phyloP scores from a whole-genome alignment of 2,113 vertebrate species.

The Scalopus aquaticus region DNA sequence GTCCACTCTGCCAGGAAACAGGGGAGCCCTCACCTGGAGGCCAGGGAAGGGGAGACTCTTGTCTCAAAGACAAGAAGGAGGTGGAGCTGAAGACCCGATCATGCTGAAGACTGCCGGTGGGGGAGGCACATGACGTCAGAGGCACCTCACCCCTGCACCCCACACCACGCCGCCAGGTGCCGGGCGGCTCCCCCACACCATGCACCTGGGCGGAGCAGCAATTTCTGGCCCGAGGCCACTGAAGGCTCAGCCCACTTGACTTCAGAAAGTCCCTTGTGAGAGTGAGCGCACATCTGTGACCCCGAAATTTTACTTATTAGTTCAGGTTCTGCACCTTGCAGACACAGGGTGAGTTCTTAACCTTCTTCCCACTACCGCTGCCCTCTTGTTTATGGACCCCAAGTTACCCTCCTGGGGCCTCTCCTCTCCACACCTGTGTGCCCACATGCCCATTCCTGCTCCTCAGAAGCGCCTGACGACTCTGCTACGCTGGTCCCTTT shows the following conservation, averaged over 20 bases:
- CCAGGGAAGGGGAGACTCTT: background rate
- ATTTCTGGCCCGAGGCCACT: background rate
- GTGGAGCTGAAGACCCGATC: background rate
- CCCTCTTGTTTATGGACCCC: background rate
- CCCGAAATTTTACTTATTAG: background rate
- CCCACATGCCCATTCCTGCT: background rate
- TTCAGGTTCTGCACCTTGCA: background rate
- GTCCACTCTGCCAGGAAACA: no score
- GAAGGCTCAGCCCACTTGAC: no score
- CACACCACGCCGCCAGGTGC: background rate
- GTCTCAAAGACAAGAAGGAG: background rate
- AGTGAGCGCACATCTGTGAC: background rate
- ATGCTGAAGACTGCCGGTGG: no score
- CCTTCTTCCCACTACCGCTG: background rate
- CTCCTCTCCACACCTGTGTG: background rate
- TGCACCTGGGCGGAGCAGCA: background rate
- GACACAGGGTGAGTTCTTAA: background rate
- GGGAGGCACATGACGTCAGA: background rate
- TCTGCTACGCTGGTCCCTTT: background rate
- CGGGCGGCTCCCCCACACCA: background rate
- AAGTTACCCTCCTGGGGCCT: no score
- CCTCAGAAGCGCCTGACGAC: no score
- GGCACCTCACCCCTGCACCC: background rate
- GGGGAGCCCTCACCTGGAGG: no score
- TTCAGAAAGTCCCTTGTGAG: background rate